These are phyloP conservation scores for Bubo blakistoni DNA, from an alignment of 2,113 vertebrate species.

Conservation along the genomic window DNA sequence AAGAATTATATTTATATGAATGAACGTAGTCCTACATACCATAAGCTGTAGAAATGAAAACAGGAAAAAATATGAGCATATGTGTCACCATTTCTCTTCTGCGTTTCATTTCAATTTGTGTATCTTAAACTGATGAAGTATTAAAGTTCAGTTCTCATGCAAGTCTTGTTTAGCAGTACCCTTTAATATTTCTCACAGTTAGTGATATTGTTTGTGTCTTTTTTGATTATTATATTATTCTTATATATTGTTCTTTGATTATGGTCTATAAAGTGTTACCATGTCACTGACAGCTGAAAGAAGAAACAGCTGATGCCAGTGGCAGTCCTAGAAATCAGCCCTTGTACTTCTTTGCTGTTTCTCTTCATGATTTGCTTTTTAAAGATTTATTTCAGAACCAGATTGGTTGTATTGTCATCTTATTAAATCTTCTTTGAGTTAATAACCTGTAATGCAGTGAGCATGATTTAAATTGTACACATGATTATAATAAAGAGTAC, in stretches of 20 bases:
- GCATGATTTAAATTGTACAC: slow-evolving; percentile 18
- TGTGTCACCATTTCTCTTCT: neutral
- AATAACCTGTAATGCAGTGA: slow-evolving; percentile 38
- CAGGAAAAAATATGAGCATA: neutral
- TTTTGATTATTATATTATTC: neutral
- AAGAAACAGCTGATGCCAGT: neutral
- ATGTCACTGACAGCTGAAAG: neutral
- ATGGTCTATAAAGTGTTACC: neutral
- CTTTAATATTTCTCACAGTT: neutral
- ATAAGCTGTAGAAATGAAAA: neutral
- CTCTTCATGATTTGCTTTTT: neutral
- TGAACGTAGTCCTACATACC: neutral
- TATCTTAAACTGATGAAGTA: neutral
- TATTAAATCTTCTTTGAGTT: slow-evolving; percentile 42
- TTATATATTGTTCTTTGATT: neutral
- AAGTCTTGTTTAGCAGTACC: neutral
- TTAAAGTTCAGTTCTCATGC: neutral
- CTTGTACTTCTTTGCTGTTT: neutral
- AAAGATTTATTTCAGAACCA: slow-evolving; percentile 1
- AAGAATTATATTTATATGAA: neutral
- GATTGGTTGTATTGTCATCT: neutral
- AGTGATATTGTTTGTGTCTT: neutral
- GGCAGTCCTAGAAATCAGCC: neutral
- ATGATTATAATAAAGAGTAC: neutral
- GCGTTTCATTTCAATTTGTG: neutral